Evolutionary conservation across 2,888 invertebrate genomes (phyloP).

Genomic region (Eilema depressum): DNA sequence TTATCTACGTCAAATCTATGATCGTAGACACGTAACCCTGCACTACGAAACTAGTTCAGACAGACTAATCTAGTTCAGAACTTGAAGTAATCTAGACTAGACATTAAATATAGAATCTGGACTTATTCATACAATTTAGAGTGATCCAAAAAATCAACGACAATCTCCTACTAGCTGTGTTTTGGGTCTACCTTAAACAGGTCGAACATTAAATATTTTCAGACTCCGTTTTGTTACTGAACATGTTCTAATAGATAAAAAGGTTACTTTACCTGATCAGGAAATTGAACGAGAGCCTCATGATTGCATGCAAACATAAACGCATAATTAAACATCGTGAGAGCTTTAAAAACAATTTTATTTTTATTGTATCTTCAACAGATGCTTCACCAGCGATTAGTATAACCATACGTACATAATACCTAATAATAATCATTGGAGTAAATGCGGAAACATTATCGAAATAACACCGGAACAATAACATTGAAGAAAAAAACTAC

Average conservation of each 20-base stretch:
- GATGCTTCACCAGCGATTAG: background rate
- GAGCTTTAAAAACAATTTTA: background rate
- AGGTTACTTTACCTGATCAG: background rate
- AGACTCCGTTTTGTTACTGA: background rate
- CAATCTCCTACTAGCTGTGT: background rate
- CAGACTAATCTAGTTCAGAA: no score
- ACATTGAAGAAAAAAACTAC: slow-evolving; percentile 21
- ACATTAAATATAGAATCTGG: no score
- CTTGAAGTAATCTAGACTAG: no score
- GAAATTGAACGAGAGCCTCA: background rate
- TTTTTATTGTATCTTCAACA: background rate
- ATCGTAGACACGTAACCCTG: no score
- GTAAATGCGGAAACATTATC: slow-evolving; percentile 28
- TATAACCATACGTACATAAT: background rate
- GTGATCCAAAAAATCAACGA: background rate
- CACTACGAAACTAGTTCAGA: no score
- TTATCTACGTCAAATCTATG: no score
- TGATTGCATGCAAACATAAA: background rate
- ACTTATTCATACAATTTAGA: no score
- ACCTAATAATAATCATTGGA: background rate
- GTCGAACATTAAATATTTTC: background rate
- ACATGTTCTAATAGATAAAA: background rate
- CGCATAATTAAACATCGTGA: slow-evolving; percentile 4
- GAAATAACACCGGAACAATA: slow-evolving; percentile 47
- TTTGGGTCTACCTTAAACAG: background rate